Evolutionary conservation across 2,888 invertebrate species (phyloP).

Genomic region (Melieria crassipennis): DNA sequence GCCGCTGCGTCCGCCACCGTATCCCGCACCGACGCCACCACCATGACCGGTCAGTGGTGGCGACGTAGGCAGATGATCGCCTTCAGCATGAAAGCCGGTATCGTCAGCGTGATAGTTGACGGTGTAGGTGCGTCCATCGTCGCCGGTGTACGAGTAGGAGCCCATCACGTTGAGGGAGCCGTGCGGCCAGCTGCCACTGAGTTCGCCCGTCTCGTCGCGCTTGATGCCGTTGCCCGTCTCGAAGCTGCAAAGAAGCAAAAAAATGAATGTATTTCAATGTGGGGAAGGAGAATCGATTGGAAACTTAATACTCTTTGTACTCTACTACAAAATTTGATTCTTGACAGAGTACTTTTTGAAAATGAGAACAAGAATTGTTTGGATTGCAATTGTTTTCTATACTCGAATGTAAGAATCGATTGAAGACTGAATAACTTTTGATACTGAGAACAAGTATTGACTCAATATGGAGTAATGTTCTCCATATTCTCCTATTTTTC

Average conservation of each 20-base stretch:
- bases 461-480: too few relatives aligned
- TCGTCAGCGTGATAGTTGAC: constrained; percentile 79
- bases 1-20: constrained; percentile 29
- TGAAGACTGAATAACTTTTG: too few relatives aligned
- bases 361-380: too few relatives aligned
- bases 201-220: constrained; percentile 69
- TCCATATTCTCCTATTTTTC: too few relatives aligned
- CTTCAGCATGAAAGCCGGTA: constrained; percentile 80
- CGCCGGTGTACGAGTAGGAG: constrained; percentile 73
- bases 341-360: too few relatives aligned
- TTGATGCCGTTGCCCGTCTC: constrained; percentile 75
- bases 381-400: too few relatives aligned
- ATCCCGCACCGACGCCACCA: constrained; percentile 18
- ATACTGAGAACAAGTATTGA: too few relatives aligned
- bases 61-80: constrained; percentile 80
- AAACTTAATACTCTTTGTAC: too few relatives aligned
- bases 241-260: constrained; percentile 61
- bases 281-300: neutral
- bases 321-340: too few relatives aligned
- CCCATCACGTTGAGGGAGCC: constrained; percentile 72
- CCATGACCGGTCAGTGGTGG: constrained; percentile 72
- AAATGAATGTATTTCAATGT: neutral
- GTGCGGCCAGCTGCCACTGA: constrained; percentile 70
- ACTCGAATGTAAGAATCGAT: too few relatives aligned
- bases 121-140: constrained; percentile 72